These are phyloP conservation scores for Talpa occidentalis DNA, from an alignment of 2,113 vertebrate species.

Conservation along the genomic window DNA sequence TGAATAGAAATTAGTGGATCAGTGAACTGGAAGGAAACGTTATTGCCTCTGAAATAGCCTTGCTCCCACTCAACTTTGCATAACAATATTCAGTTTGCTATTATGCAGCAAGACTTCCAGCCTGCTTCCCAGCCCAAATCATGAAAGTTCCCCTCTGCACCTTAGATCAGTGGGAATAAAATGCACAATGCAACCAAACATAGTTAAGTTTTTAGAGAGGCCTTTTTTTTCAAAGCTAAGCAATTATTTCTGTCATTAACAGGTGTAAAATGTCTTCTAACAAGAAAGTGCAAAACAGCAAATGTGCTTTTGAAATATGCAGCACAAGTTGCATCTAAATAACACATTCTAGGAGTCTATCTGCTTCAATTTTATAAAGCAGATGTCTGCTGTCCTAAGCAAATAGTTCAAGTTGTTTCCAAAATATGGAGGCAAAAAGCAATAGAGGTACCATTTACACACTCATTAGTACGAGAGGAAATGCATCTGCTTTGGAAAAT, in stretches of 20 bases:
- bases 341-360: conserved; percentile 47
- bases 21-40: conserved; percentile 78
- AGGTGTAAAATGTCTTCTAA: conserved; percentile 73
- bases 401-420: conserved; percentile 66
- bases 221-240: conserved; percentile 51
- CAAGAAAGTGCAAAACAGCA: conserved; percentile 67
- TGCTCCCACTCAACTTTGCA: conserved; percentile 73
- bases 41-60: conserved; percentile 75
- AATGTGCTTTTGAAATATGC: conserved; percentile 66
- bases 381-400: conserved; percentile 76
- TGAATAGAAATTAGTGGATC: conserved; percentile 80
- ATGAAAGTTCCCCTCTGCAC: neutral
- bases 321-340: conserved; percentile 62
- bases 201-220: neutral
- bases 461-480: conserved; percentile 67
- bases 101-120: conserved; percentile 43
- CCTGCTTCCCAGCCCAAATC: conserved; percentile 13
- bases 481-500: conserved; percentile 71
- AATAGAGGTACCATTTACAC: conserved; percentile 54
- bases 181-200: conserved; percentile 49
- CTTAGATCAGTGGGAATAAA: conserved; percentile 60
- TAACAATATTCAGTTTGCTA: conserved; percentile 75
- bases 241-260: conserved; percentile 71
- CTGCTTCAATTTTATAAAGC: conserved; percentile 56
- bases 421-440: conserved; percentile 68